Evolutionary conservation across 2,888 invertebrate genomes (phyloP).

Genomic region (Chydorus sphaericus): DNA sequence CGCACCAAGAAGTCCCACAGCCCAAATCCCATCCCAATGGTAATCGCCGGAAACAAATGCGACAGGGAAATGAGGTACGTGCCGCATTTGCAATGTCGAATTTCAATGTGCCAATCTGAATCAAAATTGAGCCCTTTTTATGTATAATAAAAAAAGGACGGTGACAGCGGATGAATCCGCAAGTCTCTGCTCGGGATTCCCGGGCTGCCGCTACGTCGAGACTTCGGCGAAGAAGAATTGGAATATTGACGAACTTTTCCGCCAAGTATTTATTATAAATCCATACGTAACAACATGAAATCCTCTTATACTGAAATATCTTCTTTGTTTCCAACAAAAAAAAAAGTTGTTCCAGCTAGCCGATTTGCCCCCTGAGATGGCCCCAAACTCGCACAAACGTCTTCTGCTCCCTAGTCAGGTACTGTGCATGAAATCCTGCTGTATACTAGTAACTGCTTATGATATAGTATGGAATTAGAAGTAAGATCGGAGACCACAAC

Average conservation of each 20-base stretch:
- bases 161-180: conserved; percentile 61
- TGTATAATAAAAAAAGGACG: no score
- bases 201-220: conserved; percentile 64
- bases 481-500: no score
- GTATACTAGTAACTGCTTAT: no score
- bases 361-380: conserved; percentile 74
- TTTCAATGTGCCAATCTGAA: neutral
- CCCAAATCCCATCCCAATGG: conserved; percentile 54
- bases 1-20: conserved; percentile 30
- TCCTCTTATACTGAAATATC: no score
- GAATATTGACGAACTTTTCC: conserved; percentile 69
- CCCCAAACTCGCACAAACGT: conserved; percentile 68
- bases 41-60: conserved; percentile 74
- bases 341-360: conserved; percentile 72
- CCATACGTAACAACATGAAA: no score
- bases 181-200: conserved; percentile 60
- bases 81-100: neutral
- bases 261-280: no score
- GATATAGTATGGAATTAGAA: no score
- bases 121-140: no score
- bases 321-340: no score
- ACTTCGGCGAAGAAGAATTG: conserved; percentile 68
- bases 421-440: neutral
- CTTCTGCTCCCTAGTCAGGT: conserved; percentile 41
- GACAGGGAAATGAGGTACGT: conserved; percentile 60